Base-by-base conservation (phyloP, 37 sponge, comb jelly and placozoan genomes). In the Cliona cf. orientalis region DNA sequence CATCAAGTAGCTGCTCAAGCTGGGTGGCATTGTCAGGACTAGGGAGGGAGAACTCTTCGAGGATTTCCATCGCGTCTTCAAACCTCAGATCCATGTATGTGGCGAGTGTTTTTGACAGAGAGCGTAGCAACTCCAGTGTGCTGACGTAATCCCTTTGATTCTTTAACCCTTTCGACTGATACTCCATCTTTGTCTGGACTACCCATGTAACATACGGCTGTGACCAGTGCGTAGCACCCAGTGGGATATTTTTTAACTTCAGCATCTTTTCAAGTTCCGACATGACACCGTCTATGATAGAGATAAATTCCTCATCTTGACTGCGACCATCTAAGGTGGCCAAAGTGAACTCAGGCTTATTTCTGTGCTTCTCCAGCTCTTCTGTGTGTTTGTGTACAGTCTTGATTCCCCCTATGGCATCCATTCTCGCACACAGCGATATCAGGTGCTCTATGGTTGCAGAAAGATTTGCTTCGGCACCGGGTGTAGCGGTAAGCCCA, bases 401-500 rank as follows among this genome's bases (percentile, higher is more conserved):
- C 34, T 78, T 82, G 32, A 86, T 73, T 17, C 91, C 91, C 46
- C 73, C 65, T 14, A 2, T 39, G 19, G 89, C 84, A 87, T 92
- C 92, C 65, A 92, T 34, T 9, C 62, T 80, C 38, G 92, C 88
- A 83, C 89, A 84, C 0, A 92, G 60, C 34, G 35, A 45, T 29
- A 79, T 49, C 71, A 79, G 76, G 74, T 87, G 92, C 11, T 87
- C 76, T 25, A 84, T 26, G 2, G 75, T 80, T 19, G 58, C 59
- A 12, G 41, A 5, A 25, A 92, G 19, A 32, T 36, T 73, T 0
- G 86, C 78, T 11, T 87, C 92, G 42, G 87, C 79, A 33, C 92
- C 92, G 19, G 84, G 87, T 28, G 92, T 70, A 53, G 92, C 92
- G 31, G 87, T 91, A 31, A 91, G 40, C 3, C 92, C 92, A 57